Evolutionary conservation across 2,113 vertebrate species (phyloP).

Genomic region (Carassius carassius): DNA sequence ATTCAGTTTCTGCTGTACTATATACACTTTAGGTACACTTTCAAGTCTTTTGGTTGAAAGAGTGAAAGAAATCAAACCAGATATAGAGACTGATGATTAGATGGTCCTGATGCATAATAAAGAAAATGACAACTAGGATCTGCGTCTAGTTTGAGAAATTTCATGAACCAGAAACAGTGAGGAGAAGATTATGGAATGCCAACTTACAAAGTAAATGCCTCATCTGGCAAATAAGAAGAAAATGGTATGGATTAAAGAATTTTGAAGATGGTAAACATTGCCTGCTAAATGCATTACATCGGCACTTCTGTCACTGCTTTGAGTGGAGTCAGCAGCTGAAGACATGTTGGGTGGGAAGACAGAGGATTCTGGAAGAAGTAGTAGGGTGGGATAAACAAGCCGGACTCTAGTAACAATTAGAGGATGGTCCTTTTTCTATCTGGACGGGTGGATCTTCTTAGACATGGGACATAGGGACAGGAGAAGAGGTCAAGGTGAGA

Average conservation of each 20-base stretch:
- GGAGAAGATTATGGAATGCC: too few species aligned
- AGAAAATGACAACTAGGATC: neutral
- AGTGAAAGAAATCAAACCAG: neutral
- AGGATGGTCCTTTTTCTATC: slow-evolving; percentile 67
- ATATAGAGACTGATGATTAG: neutral
- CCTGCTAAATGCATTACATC: neutral
- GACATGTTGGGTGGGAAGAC: neutral
- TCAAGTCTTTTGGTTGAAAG: too few species aligned
- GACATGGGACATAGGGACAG: slow-evolving; percentile 22
- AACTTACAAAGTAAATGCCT: neutral
- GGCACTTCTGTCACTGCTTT: too few species aligned
- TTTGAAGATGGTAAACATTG: too few species aligned
- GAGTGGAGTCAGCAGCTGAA: neutral
- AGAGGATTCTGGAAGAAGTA: neutral
- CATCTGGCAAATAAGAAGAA: neutral
- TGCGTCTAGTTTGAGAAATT: neutral
- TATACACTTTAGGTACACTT: too few species aligned
- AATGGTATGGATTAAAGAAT: too few species aligned
- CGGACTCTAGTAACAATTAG: slow-evolving; percentile 67
- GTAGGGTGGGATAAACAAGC: slow-evolving; percentile 38
- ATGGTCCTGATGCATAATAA: neutral
- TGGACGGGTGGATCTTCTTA: slow-evolving; percentile 36
- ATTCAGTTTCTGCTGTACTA: too few species aligned
- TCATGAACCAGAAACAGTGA: neutral
- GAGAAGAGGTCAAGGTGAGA: slow-evolving; percentile 69